phyloP scores from a whole-genome alignment of 2,113 vertebrate genomes.

The Pedetes capensis region DNA sequence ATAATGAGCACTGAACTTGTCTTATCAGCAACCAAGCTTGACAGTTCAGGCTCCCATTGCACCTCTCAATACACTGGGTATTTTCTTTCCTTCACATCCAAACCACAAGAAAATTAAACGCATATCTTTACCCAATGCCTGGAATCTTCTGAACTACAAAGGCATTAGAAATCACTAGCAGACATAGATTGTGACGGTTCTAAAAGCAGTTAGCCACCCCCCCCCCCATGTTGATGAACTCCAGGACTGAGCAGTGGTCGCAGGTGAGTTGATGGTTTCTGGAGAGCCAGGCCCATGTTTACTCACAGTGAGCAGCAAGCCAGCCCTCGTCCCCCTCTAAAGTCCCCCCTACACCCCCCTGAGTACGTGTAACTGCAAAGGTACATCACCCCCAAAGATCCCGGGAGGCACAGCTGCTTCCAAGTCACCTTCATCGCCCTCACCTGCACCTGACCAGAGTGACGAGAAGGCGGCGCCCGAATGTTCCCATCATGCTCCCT shows the following conservation, averaged over 20 bases:
- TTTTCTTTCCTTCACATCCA: neutral
- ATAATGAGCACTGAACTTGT: neutral
- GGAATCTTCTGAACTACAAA: neutral
- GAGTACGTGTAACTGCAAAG: too few relatives aligned
- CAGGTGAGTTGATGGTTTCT: neutral
- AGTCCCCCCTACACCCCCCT: too few relatives aligned
- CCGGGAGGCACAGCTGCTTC: neutral
- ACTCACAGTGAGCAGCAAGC: too few relatives aligned
- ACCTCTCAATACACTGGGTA: accelerated
- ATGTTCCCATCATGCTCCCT: accelerated
- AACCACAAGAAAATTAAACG: neutral
- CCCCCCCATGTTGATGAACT: accelerated
- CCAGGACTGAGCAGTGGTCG: too few relatives aligned
- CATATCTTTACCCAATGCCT: neutral
- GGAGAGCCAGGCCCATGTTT: accelerated
- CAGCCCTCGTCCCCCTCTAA: neutral
- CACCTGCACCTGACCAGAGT: accelerated
- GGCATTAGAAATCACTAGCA: neutral
- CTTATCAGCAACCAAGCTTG: too few relatives aligned
- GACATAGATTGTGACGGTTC: neutral
- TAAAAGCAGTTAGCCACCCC: neutral
- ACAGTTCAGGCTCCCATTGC: neutral
- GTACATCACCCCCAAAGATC: neutral
- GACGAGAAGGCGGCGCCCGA: accelerated
- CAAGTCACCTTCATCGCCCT: neutral